A percentile compares a stretch with the other conserved stretches of the same genome.
Evolutionary conservation across 2,888 invertebrate species (phyloP).

Genomic region (Camptogramma bilineatum): DNA sequence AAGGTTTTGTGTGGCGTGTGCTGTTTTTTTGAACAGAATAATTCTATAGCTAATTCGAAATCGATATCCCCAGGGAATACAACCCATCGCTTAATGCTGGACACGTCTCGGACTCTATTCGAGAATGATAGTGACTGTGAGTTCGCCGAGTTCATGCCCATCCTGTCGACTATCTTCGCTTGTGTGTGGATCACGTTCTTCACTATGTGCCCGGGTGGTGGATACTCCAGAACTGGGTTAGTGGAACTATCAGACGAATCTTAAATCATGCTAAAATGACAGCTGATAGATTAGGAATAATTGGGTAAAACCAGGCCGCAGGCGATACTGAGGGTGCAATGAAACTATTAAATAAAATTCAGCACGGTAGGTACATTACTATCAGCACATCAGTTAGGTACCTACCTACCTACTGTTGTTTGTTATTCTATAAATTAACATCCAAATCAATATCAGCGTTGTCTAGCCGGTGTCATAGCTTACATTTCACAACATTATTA

Average conservation of each 20-base stretch:
- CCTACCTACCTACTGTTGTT: neutral
- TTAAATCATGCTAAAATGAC: too few relatives aligned
- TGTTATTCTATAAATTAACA: neutral
- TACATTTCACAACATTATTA: too few relatives aligned
- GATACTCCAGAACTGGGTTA: constrained; percentile 69
- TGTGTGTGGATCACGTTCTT: constrained; percentile 74
- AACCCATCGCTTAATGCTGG: constrained; percentile 63
- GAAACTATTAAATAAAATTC: too few relatives aligned
- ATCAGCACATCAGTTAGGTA: too few relatives aligned
- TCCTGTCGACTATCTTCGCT: constrained; percentile 72
- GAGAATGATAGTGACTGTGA: constrained; percentile 63
- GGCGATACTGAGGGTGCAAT: too few relatives aligned
- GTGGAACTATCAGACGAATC: constrained; percentile 18
- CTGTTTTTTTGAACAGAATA: neutral
- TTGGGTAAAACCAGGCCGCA: too few relatives aligned
- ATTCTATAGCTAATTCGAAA: neutral
- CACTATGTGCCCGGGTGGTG: constrained; percentile 77
- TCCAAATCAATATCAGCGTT: too few relatives aligned
- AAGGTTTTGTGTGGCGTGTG: constrained; percentile 12
- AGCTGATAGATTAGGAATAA: too few relatives aligned
- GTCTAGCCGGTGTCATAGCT: too few relatives aligned
- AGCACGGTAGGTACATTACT: too few relatives aligned
- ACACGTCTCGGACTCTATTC: constrained; percentile 67
- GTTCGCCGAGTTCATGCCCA: constrained; percentile 76
- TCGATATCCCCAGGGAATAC: constrained; percentile 57